phyloP scores from a whole-genome alignment of 2,888 invertebrate genomes.

The Cyaniris semiargus region DNA sequence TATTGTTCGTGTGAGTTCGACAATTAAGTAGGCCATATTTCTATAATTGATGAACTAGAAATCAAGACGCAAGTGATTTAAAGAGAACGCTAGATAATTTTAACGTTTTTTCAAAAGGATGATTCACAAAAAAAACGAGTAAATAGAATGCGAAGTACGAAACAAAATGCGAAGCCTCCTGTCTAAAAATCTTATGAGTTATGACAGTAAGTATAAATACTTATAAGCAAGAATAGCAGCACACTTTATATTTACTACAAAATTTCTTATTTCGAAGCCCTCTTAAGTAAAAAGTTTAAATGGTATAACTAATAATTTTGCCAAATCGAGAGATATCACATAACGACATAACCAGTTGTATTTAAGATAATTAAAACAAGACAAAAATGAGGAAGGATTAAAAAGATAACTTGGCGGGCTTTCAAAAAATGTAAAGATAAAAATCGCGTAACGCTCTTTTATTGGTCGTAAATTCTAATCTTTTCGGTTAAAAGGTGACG shows the following conservation, averaged over 20 bases:
- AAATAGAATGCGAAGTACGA: no score
- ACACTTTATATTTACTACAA: neutral
- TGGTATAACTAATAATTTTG: neutral
- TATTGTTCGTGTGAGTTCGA: slow-evolving; percentile 51
- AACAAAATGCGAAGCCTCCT: no score
- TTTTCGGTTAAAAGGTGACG: slow-evolving; percentile 13
- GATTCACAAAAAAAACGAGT: neutral
- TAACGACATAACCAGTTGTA: neutral
- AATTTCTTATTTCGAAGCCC: neutral
- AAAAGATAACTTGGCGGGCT: neutral
- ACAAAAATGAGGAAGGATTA: neutral
- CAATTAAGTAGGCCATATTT: slow-evolving; percentile 1
- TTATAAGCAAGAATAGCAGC: neutral
- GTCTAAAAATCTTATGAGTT: no score
- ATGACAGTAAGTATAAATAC: no score
- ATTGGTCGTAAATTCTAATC: slow-evolving; percentile 24
- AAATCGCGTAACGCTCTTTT: slow-evolving; percentile 10
- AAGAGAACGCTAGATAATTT: neutral
- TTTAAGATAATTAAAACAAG: neutral
- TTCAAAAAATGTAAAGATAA: slow-evolving; percentile 13
- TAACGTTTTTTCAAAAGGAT: neutral
- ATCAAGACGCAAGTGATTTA: neutral
- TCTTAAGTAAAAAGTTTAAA: neutral
- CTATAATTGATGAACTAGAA: slow-evolving; percentile 5
- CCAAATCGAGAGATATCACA: neutral